phyloP scores from a whole-genome alignment of 2,113 vertebrate genomes.

The Boulengeromyrus knoepffleri region DNA sequence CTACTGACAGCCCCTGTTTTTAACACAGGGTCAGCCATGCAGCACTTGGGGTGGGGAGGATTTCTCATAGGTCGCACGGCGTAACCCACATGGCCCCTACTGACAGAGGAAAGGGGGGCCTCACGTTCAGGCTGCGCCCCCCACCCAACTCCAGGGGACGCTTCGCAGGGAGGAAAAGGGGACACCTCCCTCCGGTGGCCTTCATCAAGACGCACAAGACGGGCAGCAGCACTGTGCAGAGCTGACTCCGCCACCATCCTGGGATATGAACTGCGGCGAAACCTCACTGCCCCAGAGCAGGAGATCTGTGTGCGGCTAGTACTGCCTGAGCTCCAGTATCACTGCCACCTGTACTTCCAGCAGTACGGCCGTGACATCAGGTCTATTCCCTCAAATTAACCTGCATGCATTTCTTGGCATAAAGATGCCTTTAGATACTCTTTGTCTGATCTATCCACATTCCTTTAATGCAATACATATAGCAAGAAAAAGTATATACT shows the following conservation, averaged over 20 bases:
- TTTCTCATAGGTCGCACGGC: neutral
- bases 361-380: slow-evolving; percentile 39
- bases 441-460: neutral
- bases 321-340: slow-evolving; percentile 40
- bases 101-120: neutral
- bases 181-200: slow-evolving; percentile 15
- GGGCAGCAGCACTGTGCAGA: slow-evolving; percentile 44
- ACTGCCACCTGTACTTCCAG: slow-evolving; percentile 36
- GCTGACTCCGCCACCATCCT: slow-evolving; percentile 29
- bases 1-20: neutral
- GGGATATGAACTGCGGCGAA: slow-evolving; percentile 32
- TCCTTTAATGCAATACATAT: neutral
- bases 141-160: neutral
- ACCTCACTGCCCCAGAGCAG: slow-evolving; percentile 29
- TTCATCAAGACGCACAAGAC: slow-evolving; percentile 49
- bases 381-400: slow-evolving; percentile 21
- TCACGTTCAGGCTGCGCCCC: neutral
- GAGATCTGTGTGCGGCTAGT: slow-evolving; percentile 39
- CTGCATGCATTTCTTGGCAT: neutral
- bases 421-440: neutral
- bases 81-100: neutral
- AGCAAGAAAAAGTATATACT: neutral
- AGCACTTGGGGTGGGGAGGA: neutral
- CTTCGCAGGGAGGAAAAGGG: neutral
- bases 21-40: slow-evolving; percentile 1